Evolutionary conservation across 1,140 invertebrate species (phyloP), one percentile per base, ranked within the genome.

Genomic region (Achroia grisella): DNA sequence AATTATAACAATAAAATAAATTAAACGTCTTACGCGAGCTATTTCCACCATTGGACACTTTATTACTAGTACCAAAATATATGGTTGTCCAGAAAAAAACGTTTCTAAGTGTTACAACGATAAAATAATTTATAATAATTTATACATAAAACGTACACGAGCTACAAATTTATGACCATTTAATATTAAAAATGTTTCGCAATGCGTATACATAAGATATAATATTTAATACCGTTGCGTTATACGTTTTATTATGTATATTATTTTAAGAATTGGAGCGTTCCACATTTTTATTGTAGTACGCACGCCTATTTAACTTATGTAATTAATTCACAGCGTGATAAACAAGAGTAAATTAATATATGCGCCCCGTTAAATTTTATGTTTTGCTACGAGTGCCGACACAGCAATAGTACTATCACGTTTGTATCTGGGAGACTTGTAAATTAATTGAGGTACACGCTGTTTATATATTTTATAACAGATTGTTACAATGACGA

Each of bases 321-420:
- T 76, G 64, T 79, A 81, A 81, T 81, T 77, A 77, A 79, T 79
- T 73, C 64, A 51, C 64, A 42, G 56, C 52, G 66, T 69, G 70
- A 69, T 78, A 78, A 75, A 78, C 69, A 71, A 71, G 67, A 78
- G 70, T 73, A 71, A 71, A 75, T 69, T 65, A 69, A 52, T 72
- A 73, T 71, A 70, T 58, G 63, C 66, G 66, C 60, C 65, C 17
- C 59, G 61, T 79, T 74, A 79, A 74, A 62, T 76, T 68, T 71
- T 71, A 71, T 73, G 70, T 56, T 56, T 60, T 53, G 57, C 14
- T 14, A 8, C 8, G n/a, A 69, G 64, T 66, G 73, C 62, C 67
- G 64, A 76, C 63, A 67, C 64, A 73, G 72, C 67, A 72, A 75
- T 75, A 58, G 68, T 52, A 61, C 52, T 62, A 56, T 59, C 52